Conservation (phyloP, 2,113 vertebrate genomes). For the Phasianus colchicus region DNA sequence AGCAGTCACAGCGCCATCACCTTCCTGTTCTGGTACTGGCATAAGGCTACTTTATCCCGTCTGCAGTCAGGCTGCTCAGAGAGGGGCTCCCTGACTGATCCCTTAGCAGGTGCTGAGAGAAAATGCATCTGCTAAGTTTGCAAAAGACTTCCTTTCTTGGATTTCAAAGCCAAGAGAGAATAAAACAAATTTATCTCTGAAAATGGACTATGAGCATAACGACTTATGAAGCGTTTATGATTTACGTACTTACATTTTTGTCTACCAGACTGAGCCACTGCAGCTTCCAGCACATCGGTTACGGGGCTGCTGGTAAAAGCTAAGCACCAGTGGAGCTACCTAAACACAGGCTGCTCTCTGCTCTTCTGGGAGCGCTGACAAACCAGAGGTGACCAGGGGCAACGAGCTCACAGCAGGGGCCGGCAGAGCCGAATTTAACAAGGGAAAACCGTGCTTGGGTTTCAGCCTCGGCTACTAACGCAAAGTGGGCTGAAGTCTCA, state of each 20-base stretch:
- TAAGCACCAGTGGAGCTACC: background rate
- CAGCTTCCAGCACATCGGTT: background rate
- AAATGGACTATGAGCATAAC: background rate
- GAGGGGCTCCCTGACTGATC: background rate
- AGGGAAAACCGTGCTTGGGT: background rate
- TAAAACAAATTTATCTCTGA: background rate
- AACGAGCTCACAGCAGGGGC: background rate
- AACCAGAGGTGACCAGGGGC: background rate
- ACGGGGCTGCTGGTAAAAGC: background rate
- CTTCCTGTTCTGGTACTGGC: fast-evolving
- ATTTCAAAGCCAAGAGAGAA: background rate
- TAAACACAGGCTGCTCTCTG: background rate
- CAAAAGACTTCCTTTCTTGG: background rate
- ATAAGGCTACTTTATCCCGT: background rate
- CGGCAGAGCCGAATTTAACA: background rate
- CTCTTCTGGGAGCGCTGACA: background rate
- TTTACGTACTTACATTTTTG: background rate
- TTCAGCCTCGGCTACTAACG: background rate
- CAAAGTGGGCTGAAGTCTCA: background rate
- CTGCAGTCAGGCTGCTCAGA: background rate
- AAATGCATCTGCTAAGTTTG: background rate
- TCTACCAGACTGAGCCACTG: background rate
- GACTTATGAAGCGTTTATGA: background rate
- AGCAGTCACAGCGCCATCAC: background rate
- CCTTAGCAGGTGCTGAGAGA: too few relatives aligned